Base-by-base conservation (phyloP, 1,140 invertebrate genomes). In the Eubasilissa regina region DNA sequence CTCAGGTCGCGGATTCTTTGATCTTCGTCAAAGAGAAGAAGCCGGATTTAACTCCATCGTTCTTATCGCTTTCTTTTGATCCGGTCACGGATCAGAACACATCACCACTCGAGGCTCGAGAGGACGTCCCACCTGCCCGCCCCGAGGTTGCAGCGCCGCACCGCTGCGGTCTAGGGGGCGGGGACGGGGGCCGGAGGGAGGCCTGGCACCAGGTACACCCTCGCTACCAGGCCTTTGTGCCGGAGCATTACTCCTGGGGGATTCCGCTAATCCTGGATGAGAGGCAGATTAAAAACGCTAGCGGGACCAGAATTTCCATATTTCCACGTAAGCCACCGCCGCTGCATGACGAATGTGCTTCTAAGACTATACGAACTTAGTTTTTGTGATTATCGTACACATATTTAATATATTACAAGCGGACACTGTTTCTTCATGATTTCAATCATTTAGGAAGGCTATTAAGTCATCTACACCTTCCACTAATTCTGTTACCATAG, bases 281-380 rank as follows among this genome's bases (percentile, higher is more conserved):
- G 58, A 56, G 75, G 75, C 75, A 60, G 75, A 48, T 76, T 76
- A 76, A 76, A 76, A 62, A 68, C 44, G 45, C 17, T 68, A 35
- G 17, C 15, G 64, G 47, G 47, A 8, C 21, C 9, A 17, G 53
- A 17, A 56, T 56, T 56, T 17, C 7, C n/a, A 17, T 56, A 12
- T 56, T 56, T 15, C n/a, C 17, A 35, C 25, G 25, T 35, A 35
- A 35, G 25, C 25, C 25, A 35, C 25, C 25, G 25, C 25, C 25
- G 25, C 25, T 35, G 25, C 25, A 35, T 35, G 25, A 35, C 25
- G 25, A 35, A 35, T 35, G 25, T 35, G 25, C 25, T 35, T 35
- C 25, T 35, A 35, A 35, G 1, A 35, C 25, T 35, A 6, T 35
- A 35, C 1, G 25, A 35, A 6, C 25, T 3, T 6, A 35, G n/a